Percentiles rank a stretch among this genome's conserved stretches.
Conservation (phyloP, 2,797 vertebrate species). For the Salmo trutta region DNA sequence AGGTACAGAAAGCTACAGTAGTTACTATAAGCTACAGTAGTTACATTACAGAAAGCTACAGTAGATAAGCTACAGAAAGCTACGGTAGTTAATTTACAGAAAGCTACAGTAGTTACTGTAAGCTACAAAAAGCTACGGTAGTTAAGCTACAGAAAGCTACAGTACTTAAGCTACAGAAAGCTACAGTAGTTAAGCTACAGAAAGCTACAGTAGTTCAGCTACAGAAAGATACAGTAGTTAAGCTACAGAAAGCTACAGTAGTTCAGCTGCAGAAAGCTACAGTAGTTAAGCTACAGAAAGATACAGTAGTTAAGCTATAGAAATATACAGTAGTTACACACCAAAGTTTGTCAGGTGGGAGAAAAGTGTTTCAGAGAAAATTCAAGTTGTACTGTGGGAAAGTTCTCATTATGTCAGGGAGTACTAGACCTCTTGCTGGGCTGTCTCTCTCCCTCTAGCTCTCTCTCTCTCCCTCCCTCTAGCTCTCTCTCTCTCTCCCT, state of each 20-base stretch:
- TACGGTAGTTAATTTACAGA: too few species aligned
- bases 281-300: not conserved
- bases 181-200: too few species aligned
- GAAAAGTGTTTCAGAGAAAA: not conserved
- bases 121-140: too few species aligned
- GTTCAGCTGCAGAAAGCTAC: not conserved
- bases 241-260: not conserved
- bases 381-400: slow-evolving; percentile 33
- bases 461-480: not conserved
- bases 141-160: too few species aligned
- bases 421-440: slow-evolving; percentile 25
- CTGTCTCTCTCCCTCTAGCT: slow-evolving; percentile 13
- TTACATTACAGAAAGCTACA: too few species aligned
- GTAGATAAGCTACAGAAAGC: too few species aligned
- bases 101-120: too few species aligned
- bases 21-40: too few species aligned
- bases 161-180: too few species aligned
- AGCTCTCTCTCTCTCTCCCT: not conserved
- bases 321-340: not conserved
- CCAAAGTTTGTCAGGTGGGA: not conserved
- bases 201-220: too few species aligned
- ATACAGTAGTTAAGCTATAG: not conserved
- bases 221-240: too few species aligned
- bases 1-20: too few species aligned
- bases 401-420: slow-evolving; percentile 40